Evolutionary conservation across 2,888 invertebrate genomes (phyloP), one percentile per base, ranked within the genome.

Genomic region (Troilus luridus): DNA sequence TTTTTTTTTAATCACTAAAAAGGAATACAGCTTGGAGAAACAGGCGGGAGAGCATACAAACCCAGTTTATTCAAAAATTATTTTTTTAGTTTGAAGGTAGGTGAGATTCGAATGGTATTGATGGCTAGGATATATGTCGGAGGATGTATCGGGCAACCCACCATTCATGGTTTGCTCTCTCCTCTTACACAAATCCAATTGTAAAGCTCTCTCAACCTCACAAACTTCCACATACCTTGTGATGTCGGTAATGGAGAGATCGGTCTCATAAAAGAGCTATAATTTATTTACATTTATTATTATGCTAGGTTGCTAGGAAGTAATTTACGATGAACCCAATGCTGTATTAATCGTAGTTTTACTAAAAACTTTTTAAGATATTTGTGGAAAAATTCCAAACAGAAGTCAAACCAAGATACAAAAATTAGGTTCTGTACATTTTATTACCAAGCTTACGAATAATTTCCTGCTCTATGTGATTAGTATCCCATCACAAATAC

Each of bases 51-150:
- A 41, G 56, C 19, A 12, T 12, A 85, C 56, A 85, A 56, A 81
- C 11, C 27, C 12, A n/a, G 56, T 56, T 85, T 85, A 85, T 85
- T 85, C 85, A 85, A 85, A 85, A 85, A 85, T 85, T 85, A 85
- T 56, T 85, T 77, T 77, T 85, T 0, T n/a, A 85, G 85, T 56
- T 85, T 85, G 85, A 58, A 77, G 17, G 72, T 17, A 77, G 72
- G 72, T 17, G 72, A 77, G 72, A 77, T 27, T 77, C 72, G 41
- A 41, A 41, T 41, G 72, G 72, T 77, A 77, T 77, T 77, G 72
- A 77, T 77, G 41, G 72, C 17, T 41, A 77, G 17, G 72, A 77
- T 77, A 77, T 77, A 77, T 77, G 5, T 41, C 2, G 41, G 41
- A 41, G 41, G 41, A 41, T 41, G 5, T 41, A 41, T 41, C 2